Percentiles rank a stretch among this genome's conserved stretches.
These are phyloP conservation scores for Fopius arisanus DNA, from an alignment of 1,140 invertebrate genomes.

Conservation along the genomic window DNA sequence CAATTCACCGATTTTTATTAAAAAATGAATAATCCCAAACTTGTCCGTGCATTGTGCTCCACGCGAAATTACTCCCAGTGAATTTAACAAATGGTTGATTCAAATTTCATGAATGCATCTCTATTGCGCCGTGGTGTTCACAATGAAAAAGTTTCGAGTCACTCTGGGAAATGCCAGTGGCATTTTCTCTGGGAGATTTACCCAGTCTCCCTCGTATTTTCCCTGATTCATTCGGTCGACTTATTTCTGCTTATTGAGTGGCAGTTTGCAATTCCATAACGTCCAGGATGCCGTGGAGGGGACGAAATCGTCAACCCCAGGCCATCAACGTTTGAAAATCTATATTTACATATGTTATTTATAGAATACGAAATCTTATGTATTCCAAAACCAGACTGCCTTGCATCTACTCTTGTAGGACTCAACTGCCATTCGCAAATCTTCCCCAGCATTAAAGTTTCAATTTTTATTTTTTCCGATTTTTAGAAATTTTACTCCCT, in stretches of 20 bases:
- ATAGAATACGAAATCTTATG: not conserved
- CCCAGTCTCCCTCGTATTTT: not conserved
- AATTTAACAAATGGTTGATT: not conserved
- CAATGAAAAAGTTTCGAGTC: not conserved
- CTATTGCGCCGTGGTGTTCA: not conserved
- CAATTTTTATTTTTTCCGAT: not conserved
- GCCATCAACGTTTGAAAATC: slow-evolving; percentile 11
- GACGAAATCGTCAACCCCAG: slow-evolving; percentile 3
- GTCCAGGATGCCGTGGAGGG: not conserved
- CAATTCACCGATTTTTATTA: too few species aligned
- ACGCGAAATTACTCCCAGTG: not conserved
- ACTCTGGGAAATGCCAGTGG: not conserved
- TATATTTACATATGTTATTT: not conserved
- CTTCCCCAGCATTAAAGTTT: not conserved
- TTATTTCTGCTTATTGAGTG: not conserved
- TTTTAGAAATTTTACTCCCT: too few species aligned
- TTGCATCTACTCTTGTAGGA: not conserved
- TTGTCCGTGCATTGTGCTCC: not conserved
- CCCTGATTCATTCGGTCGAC: not conserved
- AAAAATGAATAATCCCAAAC: too few species aligned
- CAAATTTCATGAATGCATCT: not conserved
- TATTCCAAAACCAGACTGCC: slow-evolving; percentile 6
- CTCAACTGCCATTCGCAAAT: not conserved
- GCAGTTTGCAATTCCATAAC: slow-evolving; percentile 6
- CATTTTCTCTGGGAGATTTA: not conserved